Percentiles rank a stretch among this genome's conserved stretches.
Conservation (phyloP, 2,888 invertebrate species). For the Noctua janthina region DNA sequence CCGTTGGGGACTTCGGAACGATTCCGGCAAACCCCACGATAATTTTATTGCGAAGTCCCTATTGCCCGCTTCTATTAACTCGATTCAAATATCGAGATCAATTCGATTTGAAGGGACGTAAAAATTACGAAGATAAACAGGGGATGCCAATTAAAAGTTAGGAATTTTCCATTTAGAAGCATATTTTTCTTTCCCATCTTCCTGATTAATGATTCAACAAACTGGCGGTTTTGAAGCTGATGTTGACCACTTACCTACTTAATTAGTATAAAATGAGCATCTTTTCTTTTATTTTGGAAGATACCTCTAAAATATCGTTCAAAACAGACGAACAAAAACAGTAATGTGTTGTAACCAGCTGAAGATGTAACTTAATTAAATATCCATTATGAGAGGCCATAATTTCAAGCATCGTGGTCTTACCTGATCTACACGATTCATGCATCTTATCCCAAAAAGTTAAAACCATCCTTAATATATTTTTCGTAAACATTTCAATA, state of each 20-base stretch:
- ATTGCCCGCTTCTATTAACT: conserved; percentile 69
- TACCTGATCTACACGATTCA: neutral
- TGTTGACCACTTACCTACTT: neutral
- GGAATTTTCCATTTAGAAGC: conserved; percentile 13
- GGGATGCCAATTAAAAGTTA: conserved; percentile 57
- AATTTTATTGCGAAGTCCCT: conserved; percentile 73
- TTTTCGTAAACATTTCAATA: conserved; percentile 34
- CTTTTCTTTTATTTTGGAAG: neutral
- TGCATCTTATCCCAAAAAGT: neutral
- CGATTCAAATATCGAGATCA: conserved; percentile 63
- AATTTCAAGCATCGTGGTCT: neutral
- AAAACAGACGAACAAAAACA: neutral
- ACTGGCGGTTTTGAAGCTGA: neutral
- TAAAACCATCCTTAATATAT: neutral
- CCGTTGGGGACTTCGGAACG: conserved; percentile 51
- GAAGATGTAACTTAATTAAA: neutral
- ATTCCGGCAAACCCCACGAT: conserved; percentile 70
- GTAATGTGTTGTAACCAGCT: neutral
- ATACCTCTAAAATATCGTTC: neutral
- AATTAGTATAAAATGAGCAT: conserved; percentile 32
- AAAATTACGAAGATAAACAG: conserved; percentile 57
- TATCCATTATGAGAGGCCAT: neutral
- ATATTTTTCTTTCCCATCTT: neutral
- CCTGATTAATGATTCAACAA: conserved; percentile 30
- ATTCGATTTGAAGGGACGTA: conserved; percentile 57